Evolutionary conservation across 2,888 invertebrate species (phyloP), one percentile per base, ranked within the genome.

Genomic region (Hypselothyrea guttata): DNA sequence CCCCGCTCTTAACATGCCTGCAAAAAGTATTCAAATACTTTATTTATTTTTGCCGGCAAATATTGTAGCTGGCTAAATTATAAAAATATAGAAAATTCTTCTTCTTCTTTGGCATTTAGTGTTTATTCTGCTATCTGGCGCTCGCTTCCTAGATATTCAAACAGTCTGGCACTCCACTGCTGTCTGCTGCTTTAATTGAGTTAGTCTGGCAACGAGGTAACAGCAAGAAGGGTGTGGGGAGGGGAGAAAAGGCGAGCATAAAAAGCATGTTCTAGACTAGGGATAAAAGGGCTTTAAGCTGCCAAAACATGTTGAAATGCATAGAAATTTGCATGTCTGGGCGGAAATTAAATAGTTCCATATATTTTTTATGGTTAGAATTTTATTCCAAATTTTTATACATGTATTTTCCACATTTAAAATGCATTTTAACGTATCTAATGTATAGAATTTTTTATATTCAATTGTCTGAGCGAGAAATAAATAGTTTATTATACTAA

Each of bases 131-230:
- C 16, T 37, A n/a, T 38, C 16, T 11, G 9, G 4, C 8, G 31
- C 40, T 7, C 8, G 28, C 46, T 38, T 42, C n/a, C 11, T 16
- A 22, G 22, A 22, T n/a, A n/a, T n/a, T 15, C 65, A 49, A 45
- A 51, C 58, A 47, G 35, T 18, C 11, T 4, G 53, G 61, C 62
- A 85, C 69, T 74, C 85, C 60, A 79, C 84, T 74, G 66, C 82
- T 75, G 81, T 75, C 84, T 83, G 86, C 51, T 65, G 69, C 69
- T 70, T 70, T 79, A 79, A 79, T 79, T 79, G 86, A 79, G 79
- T 79, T 79, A 79, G 79, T 79, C 79, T 79, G 86, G 71, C 71
- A 57, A 75, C 59, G 59, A 68, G 58, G 49, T 16, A 58, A 49
- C 64, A 46, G 51, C 30, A 53, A 61, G 53, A 55, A 56, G 13